Conservation (phyloP, 2,888 invertebrate genomes). For the Clanis bilineata region DNA sequence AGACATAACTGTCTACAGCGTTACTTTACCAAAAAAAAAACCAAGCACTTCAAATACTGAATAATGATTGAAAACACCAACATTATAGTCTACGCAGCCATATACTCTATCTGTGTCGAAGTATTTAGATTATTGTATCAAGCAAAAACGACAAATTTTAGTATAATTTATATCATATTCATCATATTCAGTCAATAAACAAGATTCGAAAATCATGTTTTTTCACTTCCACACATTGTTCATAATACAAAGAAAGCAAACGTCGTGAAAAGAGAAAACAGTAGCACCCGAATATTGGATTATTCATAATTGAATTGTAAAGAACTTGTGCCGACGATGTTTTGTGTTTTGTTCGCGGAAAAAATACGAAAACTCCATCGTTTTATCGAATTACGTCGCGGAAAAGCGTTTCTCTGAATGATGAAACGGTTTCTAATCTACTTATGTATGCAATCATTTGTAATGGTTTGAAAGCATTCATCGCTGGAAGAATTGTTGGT, state of each 20-base stretch:
- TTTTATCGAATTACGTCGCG: not conserved
- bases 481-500: too few species aligned
- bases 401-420: not conserved
- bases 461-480: not conserved
- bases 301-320: conserved; percentile 41
- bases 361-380: conserved; percentile 6
- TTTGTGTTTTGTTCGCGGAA: conserved; percentile 4
- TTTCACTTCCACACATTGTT: not conserved
- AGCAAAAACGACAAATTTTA: too few species aligned
- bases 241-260: conserved; percentile 3
- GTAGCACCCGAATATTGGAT: conserved; percentile 37
- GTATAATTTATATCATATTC: too few species aligned
- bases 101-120: too few species aligned
- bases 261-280: conserved; percentile 13
- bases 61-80: too few species aligned
- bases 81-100: too few species aligned
- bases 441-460: not conserved
- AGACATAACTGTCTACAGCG: too few species aligned
- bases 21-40: too few species aligned
- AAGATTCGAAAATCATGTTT: not conserved
- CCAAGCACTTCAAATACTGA: too few species aligned
- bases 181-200: not conserved
- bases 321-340: conserved; percentile 4
- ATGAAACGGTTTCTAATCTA: not conserved
- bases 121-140: too few species aligned